Evolutionary conservation across 1,140 invertebrate genomes (phyloP), one percentile per base, ranked within the genome.

Genomic region (Polyergus mexicanus): DNA sequence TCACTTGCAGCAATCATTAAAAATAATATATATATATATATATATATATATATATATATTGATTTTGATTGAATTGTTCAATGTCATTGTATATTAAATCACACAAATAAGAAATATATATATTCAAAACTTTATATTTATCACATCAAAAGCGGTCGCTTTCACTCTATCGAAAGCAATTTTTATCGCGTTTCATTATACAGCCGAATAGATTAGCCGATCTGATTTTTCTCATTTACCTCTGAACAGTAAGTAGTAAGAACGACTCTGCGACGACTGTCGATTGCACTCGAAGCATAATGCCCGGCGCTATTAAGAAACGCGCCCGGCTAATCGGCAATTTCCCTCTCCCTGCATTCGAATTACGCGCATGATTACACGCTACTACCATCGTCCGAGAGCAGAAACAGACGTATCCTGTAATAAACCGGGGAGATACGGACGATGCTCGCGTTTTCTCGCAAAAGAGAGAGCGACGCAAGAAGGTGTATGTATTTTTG

Each of bases 391-490:
- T 78, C 88, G 85, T 76, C 78, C 72, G 81, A 41, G 81, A 41
- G 71, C 87, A 85, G 89, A 92, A 93, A 92, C 90, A 91, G 87
- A 89, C 91, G 91, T 90, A 92, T 94, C 93, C 93, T 94, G 92
- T 88, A 91, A 86, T 91, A 92, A 92, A 87, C 74, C 65, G 62
- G 66, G 58, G 66, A 60, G 68, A 89, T 80, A 83, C 65, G 54
- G n/a, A 68, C 47, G 63, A 58, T 22, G 56, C 58, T 68, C 58
- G 47, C 75, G 60, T 77, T 76, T 89, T 69, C 72, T 75, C 86
- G 84, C 72, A 68, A 44, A 72, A 62, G 54, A 72, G 78, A 72
- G 54, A 83, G 54, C 38, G 38, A 78, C 38, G 41, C 81, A 65
- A 76, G 81, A 35, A 75, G 28, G 44, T 13, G 47, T 19, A 19